Evolutionary conservation across 1,140 invertebrate genomes (phyloP).

Genomic region (Elysia chlorotica): DNA sequence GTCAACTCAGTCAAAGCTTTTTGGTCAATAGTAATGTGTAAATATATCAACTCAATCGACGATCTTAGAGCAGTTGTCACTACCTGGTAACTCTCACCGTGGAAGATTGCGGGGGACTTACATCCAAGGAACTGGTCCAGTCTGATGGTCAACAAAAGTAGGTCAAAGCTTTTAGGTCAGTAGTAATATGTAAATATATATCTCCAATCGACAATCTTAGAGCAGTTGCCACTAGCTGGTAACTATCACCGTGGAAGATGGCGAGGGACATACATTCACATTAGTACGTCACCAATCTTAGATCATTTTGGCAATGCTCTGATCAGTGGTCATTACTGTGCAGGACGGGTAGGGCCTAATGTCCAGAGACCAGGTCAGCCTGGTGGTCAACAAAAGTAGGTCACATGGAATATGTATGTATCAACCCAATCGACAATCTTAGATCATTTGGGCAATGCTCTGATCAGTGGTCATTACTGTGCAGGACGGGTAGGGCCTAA

Average conservation of each 20-base stretch:
- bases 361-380: constrained; percentile 78
- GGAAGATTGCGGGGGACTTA: constrained; percentile 84
- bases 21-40: too few species aligned
- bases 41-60: too few species aligned
- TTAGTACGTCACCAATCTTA: too few species aligned
- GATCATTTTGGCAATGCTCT: too few species aligned
- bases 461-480: constrained; percentile 89
- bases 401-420: too few species aligned
- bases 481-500: constrained; percentile 84
- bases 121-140: constrained; percentile 80
- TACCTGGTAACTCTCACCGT: constrained; percentile 89
- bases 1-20: constrained; percentile 4
- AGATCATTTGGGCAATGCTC: too few species aligned
- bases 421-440: too few species aligned
- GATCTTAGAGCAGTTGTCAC: too few species aligned
- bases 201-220: too few species aligned
- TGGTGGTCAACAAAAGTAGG: constrained; percentile 80
- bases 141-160: constrained; percentile 80
- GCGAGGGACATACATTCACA: constrained; percentile 82
- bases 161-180: constrained; percentile 25
- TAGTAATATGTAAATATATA: too few species aligned
- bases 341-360: constrained; percentile 85
- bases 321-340: constrained; percentile 86
- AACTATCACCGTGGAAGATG: constrained; percentile 84
- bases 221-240: constrained; percentile 90